Evolutionary conservation across 2,113 vertebrate species (phyloP).

Genomic region (Marmota flaviventris): DNA sequence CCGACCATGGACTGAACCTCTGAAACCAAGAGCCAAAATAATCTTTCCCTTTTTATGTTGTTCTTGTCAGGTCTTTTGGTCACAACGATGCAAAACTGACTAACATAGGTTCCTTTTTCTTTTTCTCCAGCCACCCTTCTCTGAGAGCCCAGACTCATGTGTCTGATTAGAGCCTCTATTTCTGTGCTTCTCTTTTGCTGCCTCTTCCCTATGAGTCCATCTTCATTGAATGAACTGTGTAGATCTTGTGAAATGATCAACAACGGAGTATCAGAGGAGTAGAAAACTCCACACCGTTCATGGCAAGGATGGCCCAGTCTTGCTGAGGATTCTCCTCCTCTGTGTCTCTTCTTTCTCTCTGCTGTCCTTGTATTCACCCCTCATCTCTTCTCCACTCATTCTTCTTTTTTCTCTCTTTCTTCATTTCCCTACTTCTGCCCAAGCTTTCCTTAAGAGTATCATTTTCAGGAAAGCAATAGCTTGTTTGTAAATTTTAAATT

Average conservation of each 20-base stretch:
- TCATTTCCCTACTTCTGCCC: neutral
- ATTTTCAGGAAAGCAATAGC: neutral
- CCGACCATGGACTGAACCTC: too few species aligned
- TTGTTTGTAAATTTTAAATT: neutral
- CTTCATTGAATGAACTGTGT: neutral
- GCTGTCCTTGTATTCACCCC: neutral
- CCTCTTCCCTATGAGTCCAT: neutral
- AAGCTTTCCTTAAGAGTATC: neutral
- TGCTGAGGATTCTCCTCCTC: neutral
- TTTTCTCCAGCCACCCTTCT: neutral
- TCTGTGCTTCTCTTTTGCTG: neutral
- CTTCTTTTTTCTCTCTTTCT: neutral
- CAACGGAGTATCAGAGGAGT: neutral
- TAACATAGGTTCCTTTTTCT: neutral
- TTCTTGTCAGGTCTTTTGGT: too few species aligned
- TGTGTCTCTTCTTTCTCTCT: neutral
- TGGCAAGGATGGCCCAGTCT: neutral
- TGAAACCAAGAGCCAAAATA: too few species aligned
- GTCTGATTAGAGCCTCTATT: neutral
- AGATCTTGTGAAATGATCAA: neutral
- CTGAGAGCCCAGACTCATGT: neutral
- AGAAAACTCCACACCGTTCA: neutral
- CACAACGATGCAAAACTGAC: too few species aligned
- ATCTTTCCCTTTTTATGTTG: too few species aligned
- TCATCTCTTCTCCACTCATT: neutral